A percentile compares a stretch with the other conserved stretches of the same genome.
These are phyloP conservation scores for Mesaphorura yosii DNA, from an alignment of 1,140 invertebrate species.

Conservation along the genomic window DNA sequence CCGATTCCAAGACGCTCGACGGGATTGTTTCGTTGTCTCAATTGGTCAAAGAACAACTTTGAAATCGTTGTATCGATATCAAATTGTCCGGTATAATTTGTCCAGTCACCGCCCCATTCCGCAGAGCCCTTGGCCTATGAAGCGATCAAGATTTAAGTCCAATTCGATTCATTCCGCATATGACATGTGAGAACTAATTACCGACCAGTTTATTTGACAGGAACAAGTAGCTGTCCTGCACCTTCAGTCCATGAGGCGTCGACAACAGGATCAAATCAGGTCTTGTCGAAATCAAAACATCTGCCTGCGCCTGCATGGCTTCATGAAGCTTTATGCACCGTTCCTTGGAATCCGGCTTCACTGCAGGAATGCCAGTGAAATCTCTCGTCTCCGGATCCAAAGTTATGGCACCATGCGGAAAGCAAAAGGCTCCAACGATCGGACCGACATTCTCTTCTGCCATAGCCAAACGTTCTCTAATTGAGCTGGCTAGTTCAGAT, in stretches of 20 bases:
- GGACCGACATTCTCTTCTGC: constrained; percentile 3
- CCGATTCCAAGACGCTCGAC: constrained; percentile 17
- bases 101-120: constrained; percentile 16
- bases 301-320: constrained; percentile 13
- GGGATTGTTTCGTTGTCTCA: constrained; percentile 1
- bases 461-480: too few species aligned
- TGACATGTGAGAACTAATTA: not conserved
- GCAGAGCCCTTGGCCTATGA: constrained; percentile 10
- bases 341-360: not conserved
- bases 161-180: constrained; percentile 6
- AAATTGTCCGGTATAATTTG: constrained; percentile 13
- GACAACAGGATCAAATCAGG: constrained; percentile 23
- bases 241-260: constrained; percentile 19
- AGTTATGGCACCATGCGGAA: constrained; percentile 26
- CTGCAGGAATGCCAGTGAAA: constrained; percentile 13
- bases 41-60: not conserved
- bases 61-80: constrained; percentile 11
- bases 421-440: constrained; percentile 20
- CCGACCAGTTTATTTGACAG: constrained; percentile 9
- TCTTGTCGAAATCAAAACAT: not conserved
- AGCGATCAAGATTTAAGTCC: not conserved
- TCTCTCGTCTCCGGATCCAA: constrained; percentile 19
- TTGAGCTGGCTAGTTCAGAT: too few species aligned
- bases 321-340: constrained; percentile 15
- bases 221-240: constrained; percentile 8